Percentiles rank a stretch among this genome's conserved stretches.
Evolutionary conservation across 2,888 invertebrate genomes (phyloP).

Genomic region (Noctuana brunneofusca): DNA sequence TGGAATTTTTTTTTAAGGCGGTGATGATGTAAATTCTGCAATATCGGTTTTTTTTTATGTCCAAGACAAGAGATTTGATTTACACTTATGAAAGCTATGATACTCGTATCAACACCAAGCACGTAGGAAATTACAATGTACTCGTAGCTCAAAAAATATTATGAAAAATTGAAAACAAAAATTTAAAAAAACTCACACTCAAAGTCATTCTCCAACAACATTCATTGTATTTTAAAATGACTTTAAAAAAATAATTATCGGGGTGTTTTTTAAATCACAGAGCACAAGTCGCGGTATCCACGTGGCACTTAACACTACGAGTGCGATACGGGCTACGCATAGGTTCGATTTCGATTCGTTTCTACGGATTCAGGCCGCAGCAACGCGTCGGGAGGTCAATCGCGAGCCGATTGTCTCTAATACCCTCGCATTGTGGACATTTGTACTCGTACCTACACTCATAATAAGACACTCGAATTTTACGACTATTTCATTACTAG

Average conservation of each 20-base stretch:
- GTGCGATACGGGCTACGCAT: conserved; percentile 24
- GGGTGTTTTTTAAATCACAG: background rate
- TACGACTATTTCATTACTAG: conserved; percentile 1
- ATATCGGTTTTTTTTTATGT: too few species aligned
- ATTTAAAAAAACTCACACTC: background rate
- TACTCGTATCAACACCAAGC: background rate
- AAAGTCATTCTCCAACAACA: background rate
- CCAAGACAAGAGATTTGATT: too few species aligned
- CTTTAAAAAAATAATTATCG: background rate
- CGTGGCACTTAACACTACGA: conserved; percentile 4
- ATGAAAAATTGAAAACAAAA: background rate
- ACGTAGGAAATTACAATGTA: too few species aligned
- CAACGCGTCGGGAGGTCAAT: conserved; percentile 26
- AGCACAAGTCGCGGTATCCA: background rate
- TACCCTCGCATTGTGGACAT: conserved; percentile 12
- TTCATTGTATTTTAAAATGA: background rate
- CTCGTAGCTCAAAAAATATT: background rate
- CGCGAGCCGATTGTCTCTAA: conserved; percentile 31
- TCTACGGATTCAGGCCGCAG: conserved; percentile 38
- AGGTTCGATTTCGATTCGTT: conserved; percentile 31
- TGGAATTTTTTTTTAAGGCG: too few species aligned
- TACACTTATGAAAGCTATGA: background rate
- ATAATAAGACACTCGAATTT: conserved; percentile 6
- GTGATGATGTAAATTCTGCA: too few species aligned
- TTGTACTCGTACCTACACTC: background rate